A percentile compares a stretch with the other conserved stretches of the same genome.
Evolutionary conservation across 2,888 invertebrate species (phyloP).

Genomic region (Cephus spinipes): DNA sequence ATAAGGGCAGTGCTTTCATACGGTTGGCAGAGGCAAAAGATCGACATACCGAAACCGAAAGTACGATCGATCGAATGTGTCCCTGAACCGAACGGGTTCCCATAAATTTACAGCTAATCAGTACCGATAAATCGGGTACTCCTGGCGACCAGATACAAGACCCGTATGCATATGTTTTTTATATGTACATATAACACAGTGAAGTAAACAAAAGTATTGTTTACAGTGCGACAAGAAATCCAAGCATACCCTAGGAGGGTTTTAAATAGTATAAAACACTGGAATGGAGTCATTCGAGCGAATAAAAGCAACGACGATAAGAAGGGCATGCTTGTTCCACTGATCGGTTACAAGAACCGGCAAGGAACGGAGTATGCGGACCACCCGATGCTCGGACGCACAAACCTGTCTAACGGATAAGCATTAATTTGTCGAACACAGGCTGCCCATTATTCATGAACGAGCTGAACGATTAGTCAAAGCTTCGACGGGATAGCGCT

Average conservation of each 20-base stretch:
- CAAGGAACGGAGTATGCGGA: background rate
- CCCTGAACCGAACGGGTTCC: slow-evolving; percentile 21
- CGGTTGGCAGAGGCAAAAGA: background rate
- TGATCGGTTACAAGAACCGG: background rate
- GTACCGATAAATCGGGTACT: slow-evolving; percentile 22
- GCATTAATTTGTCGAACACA: slow-evolving; percentile 4
- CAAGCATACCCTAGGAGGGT: background rate
- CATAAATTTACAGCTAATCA: slow-evolving; percentile 35
- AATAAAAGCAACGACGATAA: background rate
- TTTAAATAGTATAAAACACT: background rate
- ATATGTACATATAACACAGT: background rate
- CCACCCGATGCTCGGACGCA: background rate
- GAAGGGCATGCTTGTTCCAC: background rate
- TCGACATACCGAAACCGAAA: slow-evolving; percentile 4
- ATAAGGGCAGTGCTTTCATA: background rate
- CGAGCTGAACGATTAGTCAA: slow-evolving; percentile 1
- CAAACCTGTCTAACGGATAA: slow-evolving; percentile 6
- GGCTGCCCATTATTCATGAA: slow-evolving; percentile 6
- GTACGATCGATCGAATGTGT: slow-evolving; percentile 6
- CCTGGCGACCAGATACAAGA: background rate
- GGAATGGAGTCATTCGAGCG: background rate
- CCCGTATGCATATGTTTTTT: background rate
- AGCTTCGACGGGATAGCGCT: background rate
- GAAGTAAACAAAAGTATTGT: background rate
- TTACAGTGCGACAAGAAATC: background rate